Evolutionary conservation across 2,888 invertebrate species (phyloP).

Genomic region (Pollenia angustigena): DNA sequence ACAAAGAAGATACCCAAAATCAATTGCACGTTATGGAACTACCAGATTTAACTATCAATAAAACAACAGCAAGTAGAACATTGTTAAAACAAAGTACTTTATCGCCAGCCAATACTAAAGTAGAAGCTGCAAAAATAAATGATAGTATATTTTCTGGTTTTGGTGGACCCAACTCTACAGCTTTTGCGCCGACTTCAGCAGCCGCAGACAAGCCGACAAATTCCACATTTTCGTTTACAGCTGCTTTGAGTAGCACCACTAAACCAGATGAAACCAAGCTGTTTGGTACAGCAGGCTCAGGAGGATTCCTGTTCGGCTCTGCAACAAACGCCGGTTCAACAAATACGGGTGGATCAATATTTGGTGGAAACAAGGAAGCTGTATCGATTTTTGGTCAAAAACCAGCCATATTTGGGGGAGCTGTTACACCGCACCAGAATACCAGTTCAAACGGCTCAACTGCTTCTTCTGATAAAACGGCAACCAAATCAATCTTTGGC

Average conservation of each 20-base stretch:
- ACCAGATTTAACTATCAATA: constrained; percentile 62
- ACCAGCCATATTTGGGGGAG: constrained; percentile 74
- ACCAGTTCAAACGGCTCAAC: constrained; percentile 46
- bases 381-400: constrained; percentile 77
- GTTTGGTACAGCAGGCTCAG: constrained; percentile 71
- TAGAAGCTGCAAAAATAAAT: constrained; percentile 46
- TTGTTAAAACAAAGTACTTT: constrained; percentile 76
- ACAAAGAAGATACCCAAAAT: constrained; percentile 64
- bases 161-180: constrained; percentile 73
- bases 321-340: constrained; percentile 13
- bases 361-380: constrained; percentile 74
- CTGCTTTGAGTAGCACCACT: constrained; percentile 73
- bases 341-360: constrained; percentile 65
- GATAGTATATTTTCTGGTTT: constrained; percentile 68
- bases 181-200: constrained; percentile 39
- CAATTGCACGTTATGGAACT: constrained; percentile 76
- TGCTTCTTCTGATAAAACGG: constrained; percentile 60
- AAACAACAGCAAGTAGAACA: constrained; percentile 62
- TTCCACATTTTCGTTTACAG: constrained; percentile 76
- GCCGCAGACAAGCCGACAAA: constrained; percentile 69
- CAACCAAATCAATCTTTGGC: constrained; percentile 76
- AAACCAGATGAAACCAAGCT: constrained; percentile 66
- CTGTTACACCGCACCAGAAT: constrained; percentile 11
- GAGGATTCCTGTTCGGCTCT: constrained; percentile 80
- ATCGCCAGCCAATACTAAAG: constrained; percentile 55